Conservation (phyloP, 2,797 vertebrate genomes). For the Morelia viridis region DNA sequence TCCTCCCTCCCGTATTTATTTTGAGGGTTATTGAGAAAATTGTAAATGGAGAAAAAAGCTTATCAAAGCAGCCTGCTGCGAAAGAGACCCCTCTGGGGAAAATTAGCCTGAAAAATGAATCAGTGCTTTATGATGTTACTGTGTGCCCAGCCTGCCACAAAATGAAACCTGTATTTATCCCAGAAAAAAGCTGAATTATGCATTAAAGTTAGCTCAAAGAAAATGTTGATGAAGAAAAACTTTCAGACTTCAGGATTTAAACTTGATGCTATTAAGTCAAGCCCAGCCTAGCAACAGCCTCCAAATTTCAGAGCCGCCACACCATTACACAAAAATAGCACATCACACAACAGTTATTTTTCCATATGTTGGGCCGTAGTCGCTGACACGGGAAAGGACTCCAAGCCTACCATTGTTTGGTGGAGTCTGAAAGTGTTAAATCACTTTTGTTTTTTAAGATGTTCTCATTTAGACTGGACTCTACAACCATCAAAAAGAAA, state of each 20-base stretch:
- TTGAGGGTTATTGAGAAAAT: not conserved
- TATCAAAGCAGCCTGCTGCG: not conserved
- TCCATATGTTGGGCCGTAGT: not conserved
- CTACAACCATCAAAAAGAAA: not conserved
- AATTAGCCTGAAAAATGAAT: not conserved
- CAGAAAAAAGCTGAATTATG: not conserved
- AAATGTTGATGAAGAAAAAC: not conserved
- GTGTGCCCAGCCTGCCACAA: not conserved
- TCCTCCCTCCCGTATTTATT: not conserved
- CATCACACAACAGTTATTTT: not conserved
- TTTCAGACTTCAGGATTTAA: not conserved
- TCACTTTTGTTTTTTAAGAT: too few relatives aligned
- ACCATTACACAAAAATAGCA: not conserved
- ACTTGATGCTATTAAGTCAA: not conserved
- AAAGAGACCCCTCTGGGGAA: not conserved
- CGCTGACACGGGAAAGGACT: not conserved
- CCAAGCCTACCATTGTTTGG: not conserved
- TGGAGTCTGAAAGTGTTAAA: not conserved
- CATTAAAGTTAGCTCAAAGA: not conserved
- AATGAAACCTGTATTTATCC: not conserved
- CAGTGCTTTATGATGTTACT: not conserved
- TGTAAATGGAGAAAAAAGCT: too few relatives aligned
- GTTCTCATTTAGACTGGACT: not conserved
- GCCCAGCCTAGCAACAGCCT: not conserved
- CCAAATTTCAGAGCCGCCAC: not conserved